Evolutionary conservation across 1,140 invertebrate genomes (phyloP).

Genomic region (Brachionus angularis): DNA sequence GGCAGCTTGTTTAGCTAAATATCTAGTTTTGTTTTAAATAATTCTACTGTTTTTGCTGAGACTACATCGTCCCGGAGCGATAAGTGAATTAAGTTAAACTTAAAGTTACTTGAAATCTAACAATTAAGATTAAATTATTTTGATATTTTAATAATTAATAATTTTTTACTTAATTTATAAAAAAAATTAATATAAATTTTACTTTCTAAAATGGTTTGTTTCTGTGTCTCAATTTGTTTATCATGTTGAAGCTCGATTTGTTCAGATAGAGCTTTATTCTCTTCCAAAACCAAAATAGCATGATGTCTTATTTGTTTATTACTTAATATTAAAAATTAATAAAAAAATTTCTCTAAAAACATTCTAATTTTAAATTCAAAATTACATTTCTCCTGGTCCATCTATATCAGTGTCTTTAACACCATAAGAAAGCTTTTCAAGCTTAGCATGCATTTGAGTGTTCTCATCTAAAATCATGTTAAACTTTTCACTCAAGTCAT

Average conservation of each 20-base stretch:
- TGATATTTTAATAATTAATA: no score
- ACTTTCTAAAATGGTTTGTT: constrained; percentile 30
- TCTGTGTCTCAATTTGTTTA: not conserved
- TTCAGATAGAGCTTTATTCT: constrained; percentile 32
- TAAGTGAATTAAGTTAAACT: no score
- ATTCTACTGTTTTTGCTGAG: no score
- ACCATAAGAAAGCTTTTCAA: not conserved
- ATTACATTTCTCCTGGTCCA: not conserved
- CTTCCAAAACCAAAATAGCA: constrained; percentile 41
- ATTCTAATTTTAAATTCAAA: not conserved
- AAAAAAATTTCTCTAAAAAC: no score
- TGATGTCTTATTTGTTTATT: constrained; percentile 29
- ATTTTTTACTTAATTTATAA: not conserved
- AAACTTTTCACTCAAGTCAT: constrained; percentile 17
- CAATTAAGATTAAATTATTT: no score
- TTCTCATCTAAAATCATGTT: constrained; percentile 14
- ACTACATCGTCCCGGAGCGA: no score
- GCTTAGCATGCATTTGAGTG: constrained; percentile 6
- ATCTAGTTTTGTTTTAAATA: no score
- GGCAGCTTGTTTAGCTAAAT: no score
- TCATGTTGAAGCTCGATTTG: constrained; percentile 10
- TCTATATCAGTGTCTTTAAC: not conserved
- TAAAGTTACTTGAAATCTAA: no score
- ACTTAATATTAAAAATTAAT: not conserved
- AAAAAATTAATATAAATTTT: not conserved